Evolutionary conservation across 2,888 invertebrate genomes (phyloP), one percentile per base, ranked within the genome.

Genomic region (Dolichomitus sp.): DNA sequence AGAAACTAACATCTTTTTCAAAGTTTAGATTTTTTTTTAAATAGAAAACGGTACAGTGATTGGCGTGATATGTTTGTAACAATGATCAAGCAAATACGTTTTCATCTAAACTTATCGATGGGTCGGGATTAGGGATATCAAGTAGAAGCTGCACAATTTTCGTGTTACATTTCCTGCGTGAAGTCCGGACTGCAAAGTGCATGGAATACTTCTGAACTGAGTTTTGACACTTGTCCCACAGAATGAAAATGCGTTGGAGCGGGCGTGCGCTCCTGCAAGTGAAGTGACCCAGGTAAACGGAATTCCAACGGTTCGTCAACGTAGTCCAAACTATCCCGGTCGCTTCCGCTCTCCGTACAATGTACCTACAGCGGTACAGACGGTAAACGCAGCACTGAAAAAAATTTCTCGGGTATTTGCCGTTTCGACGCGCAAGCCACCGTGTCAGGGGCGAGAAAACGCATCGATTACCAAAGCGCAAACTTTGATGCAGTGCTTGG

Each of bases 381-480:
- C 27, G 14, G 23, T 57, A 11, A 30, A 14, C 5, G 33, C 19
- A 3, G 17, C 30, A 54, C 37, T 48, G 54, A 61, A 50, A 42
- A n/a, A 68, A n/a, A 30, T 61, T 68, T 68, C 23, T 76, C 37
- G 45, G 42, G 27, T 54, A 73, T 69, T 78, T 73, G 19, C 57
- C 72, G 52, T 57, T 72, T 73, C 63, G 50, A 17, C 45, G 73
- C 54, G 65, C 37, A 65, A 84, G 74, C 75, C 68, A 72, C 72
- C 75, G 74, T 73, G n/a, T 23, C 59, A 59, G 27, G 54, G 42
- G 54, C 42, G 27, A 54, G 63, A 54, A 45, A 65, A 52, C 70
- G 72, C 75, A 78, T 83, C 84, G 80, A 84, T 84, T 83, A 80
- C 75, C 78, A 50, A 66, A 75, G 73, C 52, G 73, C 61, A 40